Evolutionary conservation across 1,140 invertebrate species (phyloP).

Genomic region (Trichogramma pretiosum): DNA sequence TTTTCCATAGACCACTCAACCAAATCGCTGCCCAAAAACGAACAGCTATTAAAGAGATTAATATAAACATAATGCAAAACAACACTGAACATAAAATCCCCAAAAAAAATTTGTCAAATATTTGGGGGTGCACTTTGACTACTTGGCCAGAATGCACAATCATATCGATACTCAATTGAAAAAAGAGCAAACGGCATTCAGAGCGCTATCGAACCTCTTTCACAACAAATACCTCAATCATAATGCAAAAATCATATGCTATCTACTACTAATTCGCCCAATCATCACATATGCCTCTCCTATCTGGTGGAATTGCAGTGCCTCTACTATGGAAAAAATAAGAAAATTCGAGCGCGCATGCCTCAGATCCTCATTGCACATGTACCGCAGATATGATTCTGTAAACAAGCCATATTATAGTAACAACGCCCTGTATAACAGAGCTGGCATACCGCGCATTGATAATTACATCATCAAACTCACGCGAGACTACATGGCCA

Average conservation of each 20-base stretch:
- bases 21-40: not conserved
- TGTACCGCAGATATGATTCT: conserved; percentile 6
- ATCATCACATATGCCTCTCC: conserved; percentile 16
- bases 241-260: conserved; percentile 17
- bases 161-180: conserved; percentile 11
- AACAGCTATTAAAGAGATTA: not conserved
- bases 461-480: not conserved
- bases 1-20: not conserved
- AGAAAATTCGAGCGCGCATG: conserved; percentile 14
- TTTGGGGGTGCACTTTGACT: conserved; percentile 9
- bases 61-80: not conserved
- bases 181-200: conserved; percentile 13
- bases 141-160: conserved; percentile 1
- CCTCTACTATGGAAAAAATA: conserved; percentile 14
- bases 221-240: conserved; percentile 9
- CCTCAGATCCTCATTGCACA: not conserved
- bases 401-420: not conserved
- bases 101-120: not conserved
- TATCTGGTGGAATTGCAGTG: conserved; percentile 15
- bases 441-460: conserved; percentile 7
- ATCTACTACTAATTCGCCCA: conserved; percentile 16
- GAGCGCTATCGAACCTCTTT: conserved; percentile 5
- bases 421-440: conserved; percentile 6
- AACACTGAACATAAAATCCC: not conserved
- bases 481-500: conserved; percentile 6